Evolutionary conservation across 92 coral and sea anemone species (phyloP).

Genomic region (Micromussa lordhowensis): DNA sequence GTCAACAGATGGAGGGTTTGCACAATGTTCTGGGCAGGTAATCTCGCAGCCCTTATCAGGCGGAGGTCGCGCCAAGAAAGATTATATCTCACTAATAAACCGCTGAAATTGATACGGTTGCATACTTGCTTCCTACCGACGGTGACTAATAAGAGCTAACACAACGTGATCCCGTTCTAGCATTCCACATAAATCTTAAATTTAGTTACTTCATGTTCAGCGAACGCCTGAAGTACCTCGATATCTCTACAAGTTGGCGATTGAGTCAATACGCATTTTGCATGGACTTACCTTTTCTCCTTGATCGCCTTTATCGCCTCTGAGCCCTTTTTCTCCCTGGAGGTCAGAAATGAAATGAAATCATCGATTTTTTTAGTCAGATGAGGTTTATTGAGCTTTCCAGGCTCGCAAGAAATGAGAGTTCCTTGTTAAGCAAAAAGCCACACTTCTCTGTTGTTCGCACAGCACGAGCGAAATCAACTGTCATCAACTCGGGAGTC

Average conservation of each 20-base stretch:
- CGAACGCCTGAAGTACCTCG: neutral
- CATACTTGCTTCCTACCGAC: constrained; percentile 25
- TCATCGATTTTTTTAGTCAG: neutral
- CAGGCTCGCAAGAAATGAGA: neutral
- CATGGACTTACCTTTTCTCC: constrained; percentile 32
- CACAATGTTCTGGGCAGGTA: neutral
- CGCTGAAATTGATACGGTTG: constrained; percentile 47
- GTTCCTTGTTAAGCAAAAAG: neutral
- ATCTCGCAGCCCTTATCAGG: constrained; percentile 10
- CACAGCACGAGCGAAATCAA: constrained; percentile 7
- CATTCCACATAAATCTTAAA: neutral
- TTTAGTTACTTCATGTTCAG: neutral
- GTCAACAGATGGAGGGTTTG: neutral
- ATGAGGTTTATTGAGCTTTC: neutral
- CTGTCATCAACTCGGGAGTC: neutral
- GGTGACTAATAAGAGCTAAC: neutral
- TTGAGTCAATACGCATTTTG: neutral
- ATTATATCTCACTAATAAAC: constrained; percentile 27
- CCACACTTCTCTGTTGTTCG: neutral
- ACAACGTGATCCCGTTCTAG: neutral
- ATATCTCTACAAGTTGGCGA: neutral
- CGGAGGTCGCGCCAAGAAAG: constrained; percentile 14
- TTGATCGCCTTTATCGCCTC: constrained; percentile 48
- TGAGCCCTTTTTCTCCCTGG: constrained; percentile 38
- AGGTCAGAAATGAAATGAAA: neutral